A percentile compares a stretch with the other conserved stretches of the same genome.
phyloP scores from a whole-genome alignment of 2,888 invertebrate species.

The Abrostola tripartita region DNA sequence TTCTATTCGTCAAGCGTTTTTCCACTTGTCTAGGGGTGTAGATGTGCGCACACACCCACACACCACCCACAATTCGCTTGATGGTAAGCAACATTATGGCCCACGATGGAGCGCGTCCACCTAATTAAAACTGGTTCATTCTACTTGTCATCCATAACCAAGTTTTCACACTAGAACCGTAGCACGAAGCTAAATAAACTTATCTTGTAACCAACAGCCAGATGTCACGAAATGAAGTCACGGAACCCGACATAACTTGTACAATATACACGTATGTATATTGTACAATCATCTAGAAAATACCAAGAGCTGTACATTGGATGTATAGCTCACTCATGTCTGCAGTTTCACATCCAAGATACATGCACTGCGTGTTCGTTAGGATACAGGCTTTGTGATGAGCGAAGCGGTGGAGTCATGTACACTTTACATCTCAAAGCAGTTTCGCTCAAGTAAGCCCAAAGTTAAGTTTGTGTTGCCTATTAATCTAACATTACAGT shows the following conservation, averaged over 20 bases:
- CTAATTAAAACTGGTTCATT: background rate
- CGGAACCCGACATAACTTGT: constrained; percentile 31
- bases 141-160: too few relatives aligned
- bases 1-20: too few relatives aligned
- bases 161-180: too few relatives aligned
- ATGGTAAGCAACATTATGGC: too few relatives aligned
- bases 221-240: constrained; percentile 27
- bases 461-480: too few relatives aligned
- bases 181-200: background rate
- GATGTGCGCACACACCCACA: too few relatives aligned
- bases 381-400: constrained; percentile 9
- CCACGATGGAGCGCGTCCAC: too few relatives aligned
- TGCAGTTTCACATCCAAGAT: constrained; percentile 40
- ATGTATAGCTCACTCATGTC: constrained; percentile 44
- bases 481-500: too few relatives aligned
- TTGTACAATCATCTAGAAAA: constrained; percentile 53
- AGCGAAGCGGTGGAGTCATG: constrained; percentile 28
- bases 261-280: constrained; percentile 37
- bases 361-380: constrained; percentile 31
- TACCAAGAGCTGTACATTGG: constrained; percentile 38
- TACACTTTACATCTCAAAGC: too few relatives aligned
- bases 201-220: background rate
- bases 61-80: too few relatives aligned
- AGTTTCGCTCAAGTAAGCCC: too few relatives aligned
- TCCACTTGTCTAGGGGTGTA: too few relatives aligned